These are phyloP conservation scores for Drosophila fungiperda DNA, from an alignment of 2,888 invertebrate genomes.

Conservation along the genomic window DNA sequence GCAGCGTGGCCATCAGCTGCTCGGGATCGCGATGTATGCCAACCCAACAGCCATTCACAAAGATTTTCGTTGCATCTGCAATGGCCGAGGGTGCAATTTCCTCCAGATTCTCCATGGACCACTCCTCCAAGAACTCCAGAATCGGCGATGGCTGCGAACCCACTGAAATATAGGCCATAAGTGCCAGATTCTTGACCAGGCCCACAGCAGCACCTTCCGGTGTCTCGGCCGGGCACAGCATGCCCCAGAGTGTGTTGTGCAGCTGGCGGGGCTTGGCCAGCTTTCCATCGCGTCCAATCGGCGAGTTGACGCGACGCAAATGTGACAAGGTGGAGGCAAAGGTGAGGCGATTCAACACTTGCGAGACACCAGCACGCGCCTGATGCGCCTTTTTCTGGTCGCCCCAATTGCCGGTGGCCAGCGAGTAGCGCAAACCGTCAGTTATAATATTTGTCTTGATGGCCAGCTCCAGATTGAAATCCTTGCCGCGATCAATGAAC, in stretches of 20 bases:
- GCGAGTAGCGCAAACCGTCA: conserved; percentile 98
- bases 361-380: conserved; percentile 87
- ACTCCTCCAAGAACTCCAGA: conserved; percentile 99
- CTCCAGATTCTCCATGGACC: conserved; percentile 99
- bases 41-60: conserved; percentile 99
- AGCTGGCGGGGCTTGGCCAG: conserved; percentile 99
- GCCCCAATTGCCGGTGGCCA: conserved; percentile 99
- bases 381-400: conserved; percentile 99
- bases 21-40: conserved; percentile 99
- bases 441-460: conserved; percentile 99
- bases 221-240: conserved; percentile 99
- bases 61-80: conserved; percentile 99
- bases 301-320: conserved; percentile 98
- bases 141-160: conserved; percentile 99
- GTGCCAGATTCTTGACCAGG: conserved; percentile 98
- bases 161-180: conserved; percentile 99
- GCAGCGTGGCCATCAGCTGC: conserved; percentile 98
- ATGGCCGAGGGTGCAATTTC: conserved; percentile 99
- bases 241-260: conserved; percentile 99
- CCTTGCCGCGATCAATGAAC: conserved; percentile 99
- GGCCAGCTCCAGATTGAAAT: conserved; percentile 95
- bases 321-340: conserved; percentile 99
- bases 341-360: conserved; percentile 98
- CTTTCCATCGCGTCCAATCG: conserved; percentile 99
- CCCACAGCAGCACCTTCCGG: conserved; percentile 99